Conservation (phyloP, 2,113 vertebrate species). For the Panthera uncia region DNA sequence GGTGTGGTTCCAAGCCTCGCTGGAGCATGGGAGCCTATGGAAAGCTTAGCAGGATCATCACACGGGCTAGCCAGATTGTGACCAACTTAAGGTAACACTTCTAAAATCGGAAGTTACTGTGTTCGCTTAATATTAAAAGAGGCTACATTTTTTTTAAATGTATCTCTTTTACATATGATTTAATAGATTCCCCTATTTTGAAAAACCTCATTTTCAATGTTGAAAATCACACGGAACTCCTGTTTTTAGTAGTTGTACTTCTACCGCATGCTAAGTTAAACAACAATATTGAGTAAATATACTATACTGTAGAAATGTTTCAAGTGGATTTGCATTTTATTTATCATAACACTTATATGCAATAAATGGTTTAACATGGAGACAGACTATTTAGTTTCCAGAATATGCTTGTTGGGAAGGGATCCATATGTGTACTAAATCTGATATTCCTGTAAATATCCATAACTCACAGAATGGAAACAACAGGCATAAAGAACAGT, state of each 20-base stretch:
- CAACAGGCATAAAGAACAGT: not conserved
- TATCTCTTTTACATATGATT: not conserved
- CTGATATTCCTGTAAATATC: conserved; percentile 18
- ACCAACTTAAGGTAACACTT: not conserved
- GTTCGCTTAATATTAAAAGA: not conserved
- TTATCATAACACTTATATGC: conserved; percentile 27
- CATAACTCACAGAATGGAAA: conserved; percentile 6
- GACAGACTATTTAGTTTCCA: conserved; percentile 16
- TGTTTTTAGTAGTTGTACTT: not conserved
- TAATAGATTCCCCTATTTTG: not conserved
- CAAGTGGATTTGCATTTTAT: conserved; percentile 52
- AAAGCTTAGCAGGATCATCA: not conserved
- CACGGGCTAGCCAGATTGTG: not conserved
- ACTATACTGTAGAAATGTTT: not conserved
- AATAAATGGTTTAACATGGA: not conserved
- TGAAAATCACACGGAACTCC: not conserved
- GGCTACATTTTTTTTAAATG: not conserved
- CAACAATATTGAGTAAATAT: conserved; percentile 49
- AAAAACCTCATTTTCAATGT: conserved; percentile 45
- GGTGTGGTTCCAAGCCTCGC: not conserved
- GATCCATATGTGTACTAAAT: conserved; percentile 36
- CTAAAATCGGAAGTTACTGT: not conserved
- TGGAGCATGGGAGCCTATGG: not conserved
- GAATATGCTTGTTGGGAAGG: conserved; percentile 28
- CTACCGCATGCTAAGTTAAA: not conserved